Evolutionary conservation across 1,140 invertebrate genomes (phyloP).

Genomic region (Drosophila subpulchrella): DNA sequence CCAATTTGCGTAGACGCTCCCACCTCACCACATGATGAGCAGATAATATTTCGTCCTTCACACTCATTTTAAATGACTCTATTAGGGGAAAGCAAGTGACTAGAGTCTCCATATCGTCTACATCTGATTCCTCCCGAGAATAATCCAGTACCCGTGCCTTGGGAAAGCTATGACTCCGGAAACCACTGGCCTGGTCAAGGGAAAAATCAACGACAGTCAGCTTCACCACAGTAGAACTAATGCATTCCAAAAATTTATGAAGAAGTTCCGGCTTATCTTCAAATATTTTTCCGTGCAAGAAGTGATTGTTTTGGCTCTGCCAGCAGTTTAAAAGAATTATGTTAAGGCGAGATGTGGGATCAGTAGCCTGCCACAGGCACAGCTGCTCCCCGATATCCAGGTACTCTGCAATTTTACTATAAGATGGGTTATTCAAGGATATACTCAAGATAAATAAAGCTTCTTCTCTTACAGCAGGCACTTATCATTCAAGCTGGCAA

Average conservation of each 20-base stretch:
- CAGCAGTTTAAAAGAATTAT: constrained; percentile 9
- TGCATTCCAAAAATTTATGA: constrained; percentile 16
- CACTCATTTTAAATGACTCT: constrained; percentile 8
- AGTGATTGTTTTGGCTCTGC: constrained; percentile 4
- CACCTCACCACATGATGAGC: constrained; percentile 17
- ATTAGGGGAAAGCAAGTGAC: constrained; percentile 24
- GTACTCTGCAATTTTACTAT: constrained; percentile 26
- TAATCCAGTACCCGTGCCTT: constrained; percentile 6
- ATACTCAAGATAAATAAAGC: too few species aligned
- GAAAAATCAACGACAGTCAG: constrained; percentile 5
- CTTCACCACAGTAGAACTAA: background rate
- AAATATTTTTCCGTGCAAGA: background rate
- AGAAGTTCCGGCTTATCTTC: background rate
- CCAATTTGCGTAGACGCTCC: constrained; percentile 9
- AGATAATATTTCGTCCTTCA: background rate
- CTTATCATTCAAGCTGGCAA: constrained; percentile 13
- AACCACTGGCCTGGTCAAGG: background rate
- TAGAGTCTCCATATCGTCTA: constrained; percentile 5
- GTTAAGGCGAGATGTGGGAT: constrained; percentile 1
- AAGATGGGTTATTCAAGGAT: background rate
- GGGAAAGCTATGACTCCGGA: constrained; percentile 10
- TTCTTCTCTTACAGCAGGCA: constrained; percentile 39
- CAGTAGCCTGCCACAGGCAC: constrained; percentile 27
- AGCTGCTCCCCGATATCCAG: constrained; percentile 23
- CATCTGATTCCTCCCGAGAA: background rate